Base-by-base conservation (phyloP, 2,797 vertebrate genomes). In the Periparus ater region DNA sequence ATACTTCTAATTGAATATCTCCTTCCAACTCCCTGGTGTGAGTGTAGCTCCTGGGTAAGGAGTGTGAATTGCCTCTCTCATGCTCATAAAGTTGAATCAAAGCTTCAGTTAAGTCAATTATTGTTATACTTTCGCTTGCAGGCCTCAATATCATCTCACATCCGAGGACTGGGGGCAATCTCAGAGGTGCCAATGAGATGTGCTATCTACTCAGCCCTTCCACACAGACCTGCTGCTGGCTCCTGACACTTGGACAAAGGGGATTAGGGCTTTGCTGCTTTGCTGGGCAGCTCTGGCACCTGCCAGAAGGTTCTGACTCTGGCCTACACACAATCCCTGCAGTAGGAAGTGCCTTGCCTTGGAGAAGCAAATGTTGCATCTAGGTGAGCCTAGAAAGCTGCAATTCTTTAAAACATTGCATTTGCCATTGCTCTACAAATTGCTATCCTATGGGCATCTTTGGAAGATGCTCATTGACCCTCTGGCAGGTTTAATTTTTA, bases 31-130 rank as follows among this genome's bases (percentile, higher is more conserved):
- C 93, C 79, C 88, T 2, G 7, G 87, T 0, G n/a, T 55, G 62
- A 85, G 71, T 5, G 1, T 84, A 91, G 71, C 91, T 97, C 48
- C 94, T 92, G 95, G 91, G 83, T 85, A 85, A 89, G 86, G 80
- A 73, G 54, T 72, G 57, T 67, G 91, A 93, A 91, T 95, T 95
- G 89, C 62, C 45, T 95, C 84, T 87, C 75, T 85, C 63, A 30
- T 76, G 77, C 71, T 96, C 96, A 95, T 95, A 93, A 97, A 95
- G 91, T 84, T 77, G 91, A 96, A 95, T 95, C 90, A 95, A 91
- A 91, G 80, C 88, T 83, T 85, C 50, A 3, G 62, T 92, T 95
- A 89, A 95, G 73, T 82, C 88, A 93, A 87, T 93, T 95, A 89
- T 88, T 95, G 47, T 80, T 75, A 78, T 40, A 63, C n/a, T 74